phyloP scores from a whole-genome alignment of 2,113 vertebrate genomes.

The Trogon surrucura region DNA sequence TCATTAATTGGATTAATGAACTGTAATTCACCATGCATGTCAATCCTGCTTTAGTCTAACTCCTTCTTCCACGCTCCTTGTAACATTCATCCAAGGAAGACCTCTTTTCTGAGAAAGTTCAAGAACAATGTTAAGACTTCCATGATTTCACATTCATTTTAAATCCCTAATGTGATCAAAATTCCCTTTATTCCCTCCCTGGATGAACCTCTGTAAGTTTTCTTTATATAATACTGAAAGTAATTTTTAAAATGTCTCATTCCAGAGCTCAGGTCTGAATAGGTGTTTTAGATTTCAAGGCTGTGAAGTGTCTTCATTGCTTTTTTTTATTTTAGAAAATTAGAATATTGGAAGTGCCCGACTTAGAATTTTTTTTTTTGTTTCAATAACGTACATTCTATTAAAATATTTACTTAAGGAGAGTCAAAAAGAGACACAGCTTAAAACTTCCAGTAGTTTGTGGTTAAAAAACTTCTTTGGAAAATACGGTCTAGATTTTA shows the following conservation, averaged over 20 bases:
- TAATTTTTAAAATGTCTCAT: neutral
- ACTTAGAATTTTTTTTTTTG: neutral
- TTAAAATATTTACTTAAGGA: neutral
- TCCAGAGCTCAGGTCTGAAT: neutral
- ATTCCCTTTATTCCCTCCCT: neutral
- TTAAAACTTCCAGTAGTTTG: neutral
- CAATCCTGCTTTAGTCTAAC: conserved; percentile 50
- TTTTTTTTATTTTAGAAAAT: neutral
- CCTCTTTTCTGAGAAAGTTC: conserved; percentile 39
- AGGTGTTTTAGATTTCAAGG: neutral
- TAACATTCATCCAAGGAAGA: conserved; percentile 43
- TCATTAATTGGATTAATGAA: conserved; percentile 81
- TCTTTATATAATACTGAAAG: neutral
- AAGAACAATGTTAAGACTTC: conserved; percentile 32
- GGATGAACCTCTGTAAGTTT: neutral
- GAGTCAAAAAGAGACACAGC: neutral
- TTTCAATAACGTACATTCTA: neutral
- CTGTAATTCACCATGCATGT: conserved; percentile 60
- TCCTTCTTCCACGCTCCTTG: conserved; percentile 30
- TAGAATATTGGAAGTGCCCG: neutral
- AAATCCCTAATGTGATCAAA: conserved; percentile 57
- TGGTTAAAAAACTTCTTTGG: neutral
- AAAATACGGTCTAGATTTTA: neutral
- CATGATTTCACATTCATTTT: conserved; percentile 40
- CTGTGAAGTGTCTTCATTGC: neutral